These are phyloP conservation scores for Condylura cristata DNA, from an alignment of 2,113 vertebrate species.

Conservation along the genomic window DNA sequence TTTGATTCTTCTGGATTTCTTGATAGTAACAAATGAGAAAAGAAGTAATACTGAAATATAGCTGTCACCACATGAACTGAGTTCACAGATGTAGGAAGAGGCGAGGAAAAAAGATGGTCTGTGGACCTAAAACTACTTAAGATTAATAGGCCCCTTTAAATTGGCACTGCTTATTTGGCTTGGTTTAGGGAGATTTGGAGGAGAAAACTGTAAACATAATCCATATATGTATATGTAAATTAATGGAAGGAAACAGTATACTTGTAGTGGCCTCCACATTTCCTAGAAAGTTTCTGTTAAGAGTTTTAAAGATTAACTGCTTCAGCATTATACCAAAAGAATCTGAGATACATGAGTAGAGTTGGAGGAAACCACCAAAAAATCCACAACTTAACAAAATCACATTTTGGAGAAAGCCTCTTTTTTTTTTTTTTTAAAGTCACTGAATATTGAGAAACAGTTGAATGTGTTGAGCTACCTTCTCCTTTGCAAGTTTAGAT, in stretches of 20 bases:
- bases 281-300: conserved; percentile 51
- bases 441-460: conserved; percentile 2
- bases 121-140: background rate
- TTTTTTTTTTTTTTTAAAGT: background rate
- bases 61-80: background rate
- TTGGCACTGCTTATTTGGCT: conserved; percentile 19
- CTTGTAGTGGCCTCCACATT: background rate
- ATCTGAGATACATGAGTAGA: background rate
- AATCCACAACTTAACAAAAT: conserved; percentile 16
- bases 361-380: conserved; percentile 42
- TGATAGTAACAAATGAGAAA: background rate
- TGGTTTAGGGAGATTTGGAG: conserved; percentile 47
- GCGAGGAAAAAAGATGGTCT: background rate
- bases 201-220: conserved; percentile 26
- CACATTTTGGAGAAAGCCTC: background rate
- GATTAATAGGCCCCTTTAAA: conserved; percentile 45
- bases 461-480: background rate
- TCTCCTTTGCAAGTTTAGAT: background rate
- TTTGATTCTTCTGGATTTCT: background rate
- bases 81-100: conserved; percentile 12
- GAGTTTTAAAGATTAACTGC: conserved; percentile 55
- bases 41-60: background rate
- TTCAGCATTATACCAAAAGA: conserved; percentile 23
- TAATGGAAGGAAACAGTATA: conserved; percentile 45
- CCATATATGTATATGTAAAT: conserved; percentile 36